A percentile compares a stretch with the other conserved stretches of the same genome.
Evolutionary conservation across 2,113 vertebrate species (phyloP).

Genomic region (Coptodon rendalli): DNA sequence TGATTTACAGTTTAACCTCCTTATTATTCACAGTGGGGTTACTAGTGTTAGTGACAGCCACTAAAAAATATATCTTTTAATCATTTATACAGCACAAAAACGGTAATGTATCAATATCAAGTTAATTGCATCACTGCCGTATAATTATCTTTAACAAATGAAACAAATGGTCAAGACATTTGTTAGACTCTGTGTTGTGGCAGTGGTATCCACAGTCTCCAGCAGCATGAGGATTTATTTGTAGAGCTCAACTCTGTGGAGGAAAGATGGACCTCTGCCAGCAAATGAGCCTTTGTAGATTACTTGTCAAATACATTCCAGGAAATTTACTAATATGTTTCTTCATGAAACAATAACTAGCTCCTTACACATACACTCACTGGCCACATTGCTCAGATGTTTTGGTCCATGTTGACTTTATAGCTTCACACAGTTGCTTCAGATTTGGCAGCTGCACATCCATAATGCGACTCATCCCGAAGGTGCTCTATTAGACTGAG

Average conservation of each 20-base stretch:
- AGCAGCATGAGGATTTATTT: background rate
- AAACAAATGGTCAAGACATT: background rate
- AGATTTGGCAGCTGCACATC: background rate
- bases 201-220: background rate
- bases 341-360: background rate
- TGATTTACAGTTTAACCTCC: background rate
- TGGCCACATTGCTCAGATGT: background rate
- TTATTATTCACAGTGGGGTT: background rate
- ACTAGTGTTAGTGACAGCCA: background rate
- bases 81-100: background rate
- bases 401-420: background rate
- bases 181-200: background rate
- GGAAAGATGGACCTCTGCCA: background rate
- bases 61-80: background rate
- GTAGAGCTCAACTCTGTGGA: background rate
- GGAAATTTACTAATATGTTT: background rate
- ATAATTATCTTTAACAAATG: constrained; percentile 18
- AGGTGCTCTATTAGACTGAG: background rate
- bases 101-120: background rate
- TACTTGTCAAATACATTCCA: background rate
- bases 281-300: background rate
- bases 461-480: background rate
- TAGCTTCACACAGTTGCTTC: background rate
- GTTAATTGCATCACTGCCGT: background rate
- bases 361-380: background rate